Base-by-base conservation (phyloP, 1,140 invertebrate genomes). In the Venustaconcha ellipsiformis region DNA sequence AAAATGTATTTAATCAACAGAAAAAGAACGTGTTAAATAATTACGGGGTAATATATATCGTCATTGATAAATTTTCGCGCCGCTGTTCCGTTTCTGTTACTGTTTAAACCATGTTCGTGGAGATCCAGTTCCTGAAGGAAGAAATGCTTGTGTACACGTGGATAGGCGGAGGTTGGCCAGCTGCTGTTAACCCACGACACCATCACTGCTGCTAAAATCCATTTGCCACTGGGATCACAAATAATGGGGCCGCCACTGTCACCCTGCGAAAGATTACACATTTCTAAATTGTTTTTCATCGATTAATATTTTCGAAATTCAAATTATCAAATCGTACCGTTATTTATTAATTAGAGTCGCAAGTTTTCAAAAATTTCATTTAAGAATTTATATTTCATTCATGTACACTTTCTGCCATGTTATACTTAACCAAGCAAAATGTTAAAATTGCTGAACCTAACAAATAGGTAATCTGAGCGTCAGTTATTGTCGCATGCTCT, bases 211-310 rank as follows among this genome's bases (percentile, higher is more conserved):
- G 67, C 71, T 14, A 82, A 63, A 1, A 65, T 58, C 23, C 62
- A 57, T 23, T 60, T 17, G 20, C 74, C 74, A n/a, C 37, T 18
- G 12, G 15, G n/a, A 26, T 60, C 59, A 60, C 75, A 78, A 14
- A 78, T 67, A 70, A 80, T 63, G 15, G 81, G 81, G 15, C 81
- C 78, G 17, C 81, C 81, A 75, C 81, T 80, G 68, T 82, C 81
- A 37, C 79, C 78, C 76, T 78, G 57, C 17, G 12, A 70, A 30
- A 57, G 56, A 64, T 62, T 48, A 48, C 37, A 48, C 6, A 48
- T 48, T 48, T 48, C 6, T 48, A 48, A 11, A 6, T 6, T 48
- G 37, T 48, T 48, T 11, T 48, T 48, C 6, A 48, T 48, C 11
- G 37, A 48, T 48, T 48, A 11, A 8, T 6, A 48, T 11, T 8